A percentile compares a stretch with the other conserved stretches of the same genome.
Conservation (phyloP, 30 jellyfish, hydroid and myxozoan genomes). For the Cassiopea xamachana region DNA sequence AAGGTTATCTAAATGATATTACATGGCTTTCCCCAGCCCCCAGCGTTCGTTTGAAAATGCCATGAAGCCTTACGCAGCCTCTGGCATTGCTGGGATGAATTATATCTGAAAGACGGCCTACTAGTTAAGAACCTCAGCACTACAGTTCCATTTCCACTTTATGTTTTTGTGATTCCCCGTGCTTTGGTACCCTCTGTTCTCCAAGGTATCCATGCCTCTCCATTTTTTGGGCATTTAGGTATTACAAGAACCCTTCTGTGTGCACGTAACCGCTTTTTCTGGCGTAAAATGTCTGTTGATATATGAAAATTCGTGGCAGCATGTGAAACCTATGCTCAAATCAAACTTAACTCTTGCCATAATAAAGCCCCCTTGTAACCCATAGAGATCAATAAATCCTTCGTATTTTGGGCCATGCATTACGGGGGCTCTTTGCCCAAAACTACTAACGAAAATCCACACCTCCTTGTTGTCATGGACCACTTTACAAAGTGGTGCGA, state of each 20-base stretch:
- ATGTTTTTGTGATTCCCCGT: background rate
- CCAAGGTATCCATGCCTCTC: background rate
- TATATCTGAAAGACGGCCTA: background rate
- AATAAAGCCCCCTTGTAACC: background rate
- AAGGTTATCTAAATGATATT: background rate
- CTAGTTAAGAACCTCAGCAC: background rate
- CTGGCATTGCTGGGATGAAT: background rate
- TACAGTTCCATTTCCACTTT: background rate
- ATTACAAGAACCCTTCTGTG: background rate
- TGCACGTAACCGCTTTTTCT: background rate
- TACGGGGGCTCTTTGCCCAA: background rate
- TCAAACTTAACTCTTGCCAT: background rate
- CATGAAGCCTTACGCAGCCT: background rate
- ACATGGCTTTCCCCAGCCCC: background rate
- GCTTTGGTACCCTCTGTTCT: background rate
- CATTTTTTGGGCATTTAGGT: background rate
- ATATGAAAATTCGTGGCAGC: background rate
- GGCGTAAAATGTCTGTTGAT: background rate
- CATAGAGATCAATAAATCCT: background rate
- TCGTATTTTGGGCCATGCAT: background rate
- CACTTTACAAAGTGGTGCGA: background rate
- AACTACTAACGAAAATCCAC: background rate
- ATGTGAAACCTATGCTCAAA: background rate
- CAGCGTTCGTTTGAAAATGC: background rate
- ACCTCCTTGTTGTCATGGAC: background rate